These are phyloP conservation scores for Australoheros scitulus DNA, from an alignment of 2,113 vertebrate species.

Conservation along the genomic window DNA sequence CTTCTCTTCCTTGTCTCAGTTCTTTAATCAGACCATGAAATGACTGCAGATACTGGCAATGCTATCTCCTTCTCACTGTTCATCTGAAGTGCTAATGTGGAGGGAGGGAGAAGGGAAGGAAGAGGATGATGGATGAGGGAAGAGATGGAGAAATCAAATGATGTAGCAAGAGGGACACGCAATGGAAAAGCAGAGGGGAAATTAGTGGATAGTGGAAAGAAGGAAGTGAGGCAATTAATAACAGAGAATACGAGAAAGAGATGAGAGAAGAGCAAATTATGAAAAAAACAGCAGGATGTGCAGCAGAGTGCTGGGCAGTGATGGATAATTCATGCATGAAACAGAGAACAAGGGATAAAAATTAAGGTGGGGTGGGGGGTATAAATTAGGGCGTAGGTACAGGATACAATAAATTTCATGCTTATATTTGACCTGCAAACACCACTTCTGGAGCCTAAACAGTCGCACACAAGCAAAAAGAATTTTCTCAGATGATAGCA, in stretches of 20 bases:
- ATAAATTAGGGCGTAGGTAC: neutral
- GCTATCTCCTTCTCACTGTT: slow-evolving; percentile 26
- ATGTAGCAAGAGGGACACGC: neutral
- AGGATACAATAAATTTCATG: neutral
- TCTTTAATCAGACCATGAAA: slow-evolving; percentile 62
- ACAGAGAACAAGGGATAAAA: neutral
- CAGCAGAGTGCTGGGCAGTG: neutral
- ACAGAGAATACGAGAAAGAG: slow-evolving; percentile 3
- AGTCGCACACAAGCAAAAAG: neutral
- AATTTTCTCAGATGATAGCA: neutral
- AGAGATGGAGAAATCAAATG: slow-evolving; percentile 27
- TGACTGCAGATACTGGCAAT: slow-evolving; percentile 31
- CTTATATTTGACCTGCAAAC: slow-evolving; percentile 13
- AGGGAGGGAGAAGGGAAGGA: slow-evolving; percentile 6
- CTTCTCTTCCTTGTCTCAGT: neutral
- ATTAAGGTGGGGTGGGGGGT: neutral
- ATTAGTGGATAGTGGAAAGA: neutral
- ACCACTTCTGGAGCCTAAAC: neutral
- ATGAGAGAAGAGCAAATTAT: neutral
- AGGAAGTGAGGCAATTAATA: neutral
- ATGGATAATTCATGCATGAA: neutral
- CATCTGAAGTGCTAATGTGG: slow-evolving; percentile 45
- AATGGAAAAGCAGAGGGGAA: neutral
- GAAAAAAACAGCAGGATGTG: neutral
- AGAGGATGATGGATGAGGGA: neutral